Percentiles rank a stretch among this genome's conserved stretches.
Evolutionary conservation across 2,888 invertebrate species (phyloP).

Genomic region (Lepidocyrtinus sp.): DNA sequence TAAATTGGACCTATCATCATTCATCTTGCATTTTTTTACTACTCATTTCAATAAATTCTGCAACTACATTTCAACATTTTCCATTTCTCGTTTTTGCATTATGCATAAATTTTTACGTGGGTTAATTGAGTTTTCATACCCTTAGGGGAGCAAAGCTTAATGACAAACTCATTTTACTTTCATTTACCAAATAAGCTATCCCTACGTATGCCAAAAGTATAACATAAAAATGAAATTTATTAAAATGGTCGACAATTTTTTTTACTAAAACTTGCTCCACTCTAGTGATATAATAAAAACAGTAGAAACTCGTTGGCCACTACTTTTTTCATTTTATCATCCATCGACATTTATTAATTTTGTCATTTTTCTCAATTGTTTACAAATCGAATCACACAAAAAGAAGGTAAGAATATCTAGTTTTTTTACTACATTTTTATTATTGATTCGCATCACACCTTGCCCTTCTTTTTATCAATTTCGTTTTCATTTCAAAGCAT

Average conservation of each 20-base stretch:
- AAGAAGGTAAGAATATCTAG: not conserved
- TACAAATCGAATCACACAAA: conserved; percentile 46
- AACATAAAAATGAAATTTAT: conserved; percentile 8
- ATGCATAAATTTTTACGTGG: not conserved
- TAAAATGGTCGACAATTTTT: not conserved
- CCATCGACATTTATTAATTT: conserved; percentile 47
- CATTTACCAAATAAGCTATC: not conserved
- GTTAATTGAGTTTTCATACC: conserved; percentile 22
- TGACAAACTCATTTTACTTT: not conserved
- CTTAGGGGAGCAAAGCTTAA: conserved; percentile 4
- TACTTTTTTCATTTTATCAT: conserved; percentile 17
- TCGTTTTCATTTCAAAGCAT: not conserved
- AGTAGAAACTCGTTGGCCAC: conserved; percentile 44
- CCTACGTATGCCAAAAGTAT: too few species aligned
- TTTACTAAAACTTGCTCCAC: not conserved
- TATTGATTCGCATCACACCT: not conserved
- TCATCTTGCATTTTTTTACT: conserved; percentile 33
- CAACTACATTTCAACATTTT: conserved; percentile 38
- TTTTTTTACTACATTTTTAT: not conserved
- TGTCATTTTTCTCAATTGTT: conserved; percentile 54
- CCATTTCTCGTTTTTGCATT: conserved; percentile 30
- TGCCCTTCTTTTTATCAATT: not conserved
- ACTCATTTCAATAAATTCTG: conserved; percentile 38
- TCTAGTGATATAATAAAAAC: not conserved
- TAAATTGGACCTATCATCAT: conserved; percentile 51